Evolutionary conservation across 2,888 invertebrate species (phyloP).

Genomic region (Spodoptera picta): DNA sequence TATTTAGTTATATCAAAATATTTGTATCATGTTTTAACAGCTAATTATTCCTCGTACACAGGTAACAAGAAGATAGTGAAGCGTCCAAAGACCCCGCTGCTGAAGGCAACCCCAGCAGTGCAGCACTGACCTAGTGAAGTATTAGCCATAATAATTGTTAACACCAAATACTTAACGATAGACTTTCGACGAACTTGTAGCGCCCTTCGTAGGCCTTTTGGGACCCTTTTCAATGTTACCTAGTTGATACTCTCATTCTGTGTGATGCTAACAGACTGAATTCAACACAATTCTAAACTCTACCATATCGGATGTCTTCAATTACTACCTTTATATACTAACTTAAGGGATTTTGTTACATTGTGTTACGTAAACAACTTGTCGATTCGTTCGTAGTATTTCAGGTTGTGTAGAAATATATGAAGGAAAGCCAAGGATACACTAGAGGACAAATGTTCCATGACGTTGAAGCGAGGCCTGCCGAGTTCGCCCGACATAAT

Average conservation of each 20-base stretch:
- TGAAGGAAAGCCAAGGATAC: too few species aligned
- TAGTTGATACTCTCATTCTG: slow-evolving; percentile 41
- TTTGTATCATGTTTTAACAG: too few species aligned
- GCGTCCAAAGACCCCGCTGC: slow-evolving; percentile 50
- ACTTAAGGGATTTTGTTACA: slow-evolving; percentile 2
- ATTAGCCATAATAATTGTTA: slow-evolving; percentile 65
- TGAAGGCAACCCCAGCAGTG: slow-evolving; percentile 31
- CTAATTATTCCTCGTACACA: slow-evolving; percentile 5
- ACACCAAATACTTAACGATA: slow-evolving; percentile 69
- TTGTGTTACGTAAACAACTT: slow-evolving; percentile 11
- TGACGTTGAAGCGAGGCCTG: too few species aligned
- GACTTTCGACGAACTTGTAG: slow-evolving; percentile 56
- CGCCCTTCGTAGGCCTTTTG: slow-evolving; percentile 63
- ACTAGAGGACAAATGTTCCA: too few species aligned
- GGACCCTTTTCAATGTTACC: slow-evolving; percentile 66
- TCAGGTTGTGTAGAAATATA: slow-evolving; percentile 10
- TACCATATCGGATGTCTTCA: slow-evolving; percentile 64
- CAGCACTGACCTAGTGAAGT: slow-evolving; percentile 56
- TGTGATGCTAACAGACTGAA: slow-evolving; percentile 66
- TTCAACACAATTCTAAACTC: slow-evolving; percentile 68
- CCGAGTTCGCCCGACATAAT: too few species aligned
- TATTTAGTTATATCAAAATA: too few species aligned
- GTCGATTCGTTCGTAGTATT: slow-evolving; percentile 12
- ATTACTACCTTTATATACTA: slow-evolving; percentile 29
- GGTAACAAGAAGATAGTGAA: slow-evolving; percentile 23